A percentile compares a stretch with the other conserved stretches of the same genome.
Evolutionary conservation across 2,113 vertebrate species (phyloP).

Genomic region (Dipodomys merriami): DNA sequence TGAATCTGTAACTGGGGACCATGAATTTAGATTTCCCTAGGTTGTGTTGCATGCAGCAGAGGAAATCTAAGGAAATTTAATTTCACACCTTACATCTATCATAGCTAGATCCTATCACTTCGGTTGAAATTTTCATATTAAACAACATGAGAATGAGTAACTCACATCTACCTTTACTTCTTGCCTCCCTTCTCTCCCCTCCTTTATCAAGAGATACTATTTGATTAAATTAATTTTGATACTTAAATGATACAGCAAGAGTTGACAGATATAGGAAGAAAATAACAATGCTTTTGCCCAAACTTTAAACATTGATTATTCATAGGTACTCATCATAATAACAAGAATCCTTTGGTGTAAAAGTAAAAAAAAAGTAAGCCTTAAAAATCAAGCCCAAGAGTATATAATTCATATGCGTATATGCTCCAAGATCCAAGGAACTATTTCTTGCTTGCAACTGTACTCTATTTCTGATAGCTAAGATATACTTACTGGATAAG

Average conservation of each 20-base stretch:
- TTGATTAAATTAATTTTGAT: conserved; percentile 53
- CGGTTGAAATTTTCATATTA: background rate
- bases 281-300: conserved; percentile 7
- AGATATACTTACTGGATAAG: conserved; percentile 95
- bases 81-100: too few species aligned
- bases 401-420: conserved; percentile 50
- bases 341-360: conserved; percentile 61
- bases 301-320: conserved; percentile 46
- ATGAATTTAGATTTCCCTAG: conserved; percentile 51
- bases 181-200: background rate
- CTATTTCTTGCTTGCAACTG: conserved; percentile 59
- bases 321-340: background rate
- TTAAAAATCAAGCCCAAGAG: conserved; percentile 56
- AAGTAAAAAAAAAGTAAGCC: conserved; percentile 7
- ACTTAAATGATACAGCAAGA: conserved; percentile 39
- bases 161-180: conserved; percentile 1
- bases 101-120: background rate
- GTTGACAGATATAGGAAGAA: conserved; percentile 14
- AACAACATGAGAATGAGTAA: conserved; percentile 13
- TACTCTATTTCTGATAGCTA: conserved; percentile 65
- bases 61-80: background rate
- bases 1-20: conserved; percentile 35
- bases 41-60: background rate
- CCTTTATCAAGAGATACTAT: background rate
- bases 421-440: conserved; percentile 61